Evolutionary conservation across 2,797 vertebrate genomes (phyloP).

Genomic region (Telmatherina bonti): DNA sequence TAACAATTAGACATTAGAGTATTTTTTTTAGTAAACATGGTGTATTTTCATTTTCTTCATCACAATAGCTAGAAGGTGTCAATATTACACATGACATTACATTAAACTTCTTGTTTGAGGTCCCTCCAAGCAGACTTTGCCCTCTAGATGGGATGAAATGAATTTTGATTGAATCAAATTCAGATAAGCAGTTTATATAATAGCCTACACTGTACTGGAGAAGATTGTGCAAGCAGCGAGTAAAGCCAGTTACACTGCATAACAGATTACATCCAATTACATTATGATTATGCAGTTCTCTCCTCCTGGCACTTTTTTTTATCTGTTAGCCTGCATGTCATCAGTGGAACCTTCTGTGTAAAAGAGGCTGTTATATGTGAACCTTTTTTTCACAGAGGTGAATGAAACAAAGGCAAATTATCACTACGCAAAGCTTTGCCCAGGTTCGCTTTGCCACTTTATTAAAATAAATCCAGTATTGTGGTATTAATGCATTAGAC

Average conservation of each 20-base stretch:
- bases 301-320: slow-evolving; percentile 10
- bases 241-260: slow-evolving; percentile 21
- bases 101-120: neutral
- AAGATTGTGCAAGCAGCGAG: slow-evolving; percentile 15
- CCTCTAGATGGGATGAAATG: neutral
- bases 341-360: neutral
- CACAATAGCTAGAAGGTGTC: neutral
- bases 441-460: neutral
- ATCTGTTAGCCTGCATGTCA: neutral
- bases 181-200: slow-evolving; percentile 4
- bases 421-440: neutral
- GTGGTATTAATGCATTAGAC: neutral
- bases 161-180: slow-evolving; percentile 11
- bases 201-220: slow-evolving; percentile 6
- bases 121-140: neutral
- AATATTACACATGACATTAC: neutral
- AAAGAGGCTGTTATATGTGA: neutral
- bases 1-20: neutral
- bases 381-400: neutral
- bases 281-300: slow-evolving; percentile 17
- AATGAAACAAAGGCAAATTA: neutral
- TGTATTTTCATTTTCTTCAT: neutral
- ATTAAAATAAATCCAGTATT: neutral
- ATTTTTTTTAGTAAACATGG: neutral
- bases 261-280: slow-evolving; percentile 32